Conservation (phyloP, 2,888 invertebrate genomes). For the Andrena bicolor region DNA sequence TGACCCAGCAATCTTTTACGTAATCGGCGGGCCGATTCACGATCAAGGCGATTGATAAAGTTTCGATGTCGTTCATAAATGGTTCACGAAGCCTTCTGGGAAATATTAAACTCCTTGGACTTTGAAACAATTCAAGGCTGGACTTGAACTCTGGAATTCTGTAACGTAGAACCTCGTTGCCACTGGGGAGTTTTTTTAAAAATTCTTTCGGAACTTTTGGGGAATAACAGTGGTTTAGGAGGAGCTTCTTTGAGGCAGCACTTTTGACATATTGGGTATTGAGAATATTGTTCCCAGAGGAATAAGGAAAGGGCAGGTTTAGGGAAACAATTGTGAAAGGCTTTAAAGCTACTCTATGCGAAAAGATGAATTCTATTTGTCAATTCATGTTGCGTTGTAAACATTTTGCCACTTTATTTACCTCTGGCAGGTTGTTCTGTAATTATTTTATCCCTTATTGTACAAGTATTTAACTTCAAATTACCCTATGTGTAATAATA, state of each 20-base stretch:
- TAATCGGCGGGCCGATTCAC: slow-evolving; percentile 14
- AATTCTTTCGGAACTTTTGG: background rate
- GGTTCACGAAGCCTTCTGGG: background rate
- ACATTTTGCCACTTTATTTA: background rate
- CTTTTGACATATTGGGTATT: background rate
- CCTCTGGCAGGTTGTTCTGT: background rate
- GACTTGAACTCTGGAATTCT: background rate
- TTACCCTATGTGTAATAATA: too few relatives aligned
- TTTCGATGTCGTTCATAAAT: background rate
- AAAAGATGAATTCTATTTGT: background rate
- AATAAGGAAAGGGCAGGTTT: background rate
- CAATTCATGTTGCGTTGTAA: background rate
- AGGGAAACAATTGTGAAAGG: background rate
- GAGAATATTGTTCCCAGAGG: background rate
- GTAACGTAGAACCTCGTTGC: background rate
- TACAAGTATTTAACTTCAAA: too few relatives aligned
- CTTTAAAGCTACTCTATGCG: background rate
- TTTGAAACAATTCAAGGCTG: background rate
- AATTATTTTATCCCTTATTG: background rate
- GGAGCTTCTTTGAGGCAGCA: background rate
- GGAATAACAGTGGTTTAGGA: background rate
- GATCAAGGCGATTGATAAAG: slow-evolving; percentile 33
- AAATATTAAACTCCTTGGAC: slow-evolving; percentile 8
- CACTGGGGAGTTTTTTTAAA: background rate
- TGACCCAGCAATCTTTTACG: slow-evolving; percentile 25